phyloP scores from a whole-genome alignment of 2,113 vertebrate species.

The Corythornis cristatus region DNA sequence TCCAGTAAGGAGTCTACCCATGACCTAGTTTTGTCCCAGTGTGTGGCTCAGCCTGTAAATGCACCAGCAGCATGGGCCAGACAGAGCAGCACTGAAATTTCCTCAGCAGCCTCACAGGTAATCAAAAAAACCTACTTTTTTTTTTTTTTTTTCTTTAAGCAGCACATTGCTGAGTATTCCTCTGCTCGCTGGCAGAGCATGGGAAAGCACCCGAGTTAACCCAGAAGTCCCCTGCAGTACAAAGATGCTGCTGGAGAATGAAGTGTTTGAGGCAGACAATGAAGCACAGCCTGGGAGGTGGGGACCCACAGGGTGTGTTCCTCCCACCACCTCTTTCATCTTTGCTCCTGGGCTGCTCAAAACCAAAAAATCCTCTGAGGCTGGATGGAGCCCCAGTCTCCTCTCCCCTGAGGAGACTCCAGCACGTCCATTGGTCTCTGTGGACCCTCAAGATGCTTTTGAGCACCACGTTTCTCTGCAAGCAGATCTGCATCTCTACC shows the following conservation, averaged over 20 bases:
- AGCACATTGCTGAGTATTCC: accelerated
- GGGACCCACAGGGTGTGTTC: not conserved
- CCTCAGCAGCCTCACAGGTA: not conserved
- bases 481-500: not conserved
- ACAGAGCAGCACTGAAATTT: not conserved
- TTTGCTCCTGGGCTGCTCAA: not conserved
- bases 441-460: accelerated
- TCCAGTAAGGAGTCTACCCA: constrained; percentile 17
- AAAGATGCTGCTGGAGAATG: accelerated
- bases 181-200: not conserved
- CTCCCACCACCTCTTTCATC: not conserved
- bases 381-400: not conserved
- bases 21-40: constrained; percentile 61
- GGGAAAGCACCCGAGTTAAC: not conserved
- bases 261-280: not conserved
- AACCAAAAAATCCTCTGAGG: not conserved
- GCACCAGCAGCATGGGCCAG: not conserved
- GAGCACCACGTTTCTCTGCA: not conserved
- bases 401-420: not conserved
- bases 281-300: not conserved
- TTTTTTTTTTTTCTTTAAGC: not conserved
- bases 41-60: constrained; percentile 45
- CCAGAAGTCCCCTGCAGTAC: accelerated
- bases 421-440: accelerated
- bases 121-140: not conserved